Evolutionary conservation across 2,888 invertebrate genomes (phyloP).

Genomic region (Melinopterus prodromus): DNA sequence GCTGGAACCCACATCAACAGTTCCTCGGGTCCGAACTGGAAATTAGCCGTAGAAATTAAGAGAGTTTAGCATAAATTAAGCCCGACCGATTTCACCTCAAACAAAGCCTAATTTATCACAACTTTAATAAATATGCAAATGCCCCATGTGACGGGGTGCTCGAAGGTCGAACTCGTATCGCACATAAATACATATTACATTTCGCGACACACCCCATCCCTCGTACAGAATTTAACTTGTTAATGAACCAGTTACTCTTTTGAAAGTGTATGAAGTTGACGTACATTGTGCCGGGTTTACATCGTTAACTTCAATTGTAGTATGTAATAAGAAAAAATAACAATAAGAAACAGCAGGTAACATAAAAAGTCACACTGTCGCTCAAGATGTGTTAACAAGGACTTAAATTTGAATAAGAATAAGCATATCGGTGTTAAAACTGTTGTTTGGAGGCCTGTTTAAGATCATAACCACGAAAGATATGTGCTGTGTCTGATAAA

Average conservation of each 20-base stretch:
- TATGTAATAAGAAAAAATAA: neutral
- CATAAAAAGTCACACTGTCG: neutral
- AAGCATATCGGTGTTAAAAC: neutral
- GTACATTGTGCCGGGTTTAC: no score
- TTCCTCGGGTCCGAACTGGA: neutral
- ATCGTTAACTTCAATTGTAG: neutral
- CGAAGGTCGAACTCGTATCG: neutral
- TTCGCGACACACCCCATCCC: neutral
- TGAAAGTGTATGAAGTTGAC: neutral
- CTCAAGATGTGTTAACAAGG: neutral
- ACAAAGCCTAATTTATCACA: constrained; percentile 4
- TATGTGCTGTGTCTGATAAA: no score
- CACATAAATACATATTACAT: neutral
- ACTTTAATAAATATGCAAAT: neutral
- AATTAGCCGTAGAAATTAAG: neutral
- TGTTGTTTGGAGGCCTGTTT: no score
- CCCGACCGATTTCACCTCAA: neutral
- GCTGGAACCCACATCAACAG: neutral
- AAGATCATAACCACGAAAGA: no score
- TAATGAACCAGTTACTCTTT: neutral
- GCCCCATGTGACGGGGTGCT: neutral
- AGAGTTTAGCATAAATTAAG: neutral
- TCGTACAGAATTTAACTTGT: neutral
- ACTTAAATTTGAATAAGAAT: neutral
- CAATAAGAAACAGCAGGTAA: neutral